Evolutionary conservation across 2,797 vertebrate genomes (phyloP).

Genomic region (Enteromius thamalakanensis): DNA sequence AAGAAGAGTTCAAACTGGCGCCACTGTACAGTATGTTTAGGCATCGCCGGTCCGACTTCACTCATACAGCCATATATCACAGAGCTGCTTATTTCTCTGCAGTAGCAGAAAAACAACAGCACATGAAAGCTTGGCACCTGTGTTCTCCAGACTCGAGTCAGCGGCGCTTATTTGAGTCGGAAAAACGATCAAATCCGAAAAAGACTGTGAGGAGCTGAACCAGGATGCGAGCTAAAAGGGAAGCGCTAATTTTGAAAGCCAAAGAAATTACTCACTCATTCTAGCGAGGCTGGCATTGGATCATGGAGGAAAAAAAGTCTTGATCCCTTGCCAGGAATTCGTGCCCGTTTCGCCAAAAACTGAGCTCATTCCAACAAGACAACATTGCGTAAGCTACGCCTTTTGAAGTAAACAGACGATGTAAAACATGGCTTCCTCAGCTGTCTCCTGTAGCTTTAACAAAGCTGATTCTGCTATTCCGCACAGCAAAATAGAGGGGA

Average conservation of each 20-base stretch:
- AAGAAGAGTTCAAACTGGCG: neutral
- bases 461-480: conserved; percentile 74
- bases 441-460: conserved; percentile 76
- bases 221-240: conserved; percentile 61
- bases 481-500: conserved; percentile 75
- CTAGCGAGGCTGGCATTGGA: conserved; percentile 74
- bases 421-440: conserved; percentile 79
- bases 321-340: conserved; percentile 75
- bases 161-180: conserved; percentile 17
- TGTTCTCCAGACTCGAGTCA: conserved; percentile 16
- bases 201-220: conserved; percentile 48
- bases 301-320: conserved; percentile 66
- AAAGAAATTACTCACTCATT: conserved; percentile 70
- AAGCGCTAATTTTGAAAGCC: conserved; percentile 72
- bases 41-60: neutral
- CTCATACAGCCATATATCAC: neutral
- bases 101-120: conserved; percentile 1
- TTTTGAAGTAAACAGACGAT: conserved; percentile 77
- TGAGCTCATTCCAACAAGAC: conserved; percentile 77
- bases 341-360: conserved; percentile 77
- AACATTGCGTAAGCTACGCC: conserved; percentile 75
- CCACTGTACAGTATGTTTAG: neutral
- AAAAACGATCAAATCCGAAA: conserved; percentile 19
- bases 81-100: neutral
- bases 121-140: conserved; percentile 11